A percentile compares a stretch with the other conserved stretches of the same genome.
Evolutionary conservation across 2,888 invertebrate genomes (phyloP).

Genomic region (Holacanthella duospinosa): DNA sequence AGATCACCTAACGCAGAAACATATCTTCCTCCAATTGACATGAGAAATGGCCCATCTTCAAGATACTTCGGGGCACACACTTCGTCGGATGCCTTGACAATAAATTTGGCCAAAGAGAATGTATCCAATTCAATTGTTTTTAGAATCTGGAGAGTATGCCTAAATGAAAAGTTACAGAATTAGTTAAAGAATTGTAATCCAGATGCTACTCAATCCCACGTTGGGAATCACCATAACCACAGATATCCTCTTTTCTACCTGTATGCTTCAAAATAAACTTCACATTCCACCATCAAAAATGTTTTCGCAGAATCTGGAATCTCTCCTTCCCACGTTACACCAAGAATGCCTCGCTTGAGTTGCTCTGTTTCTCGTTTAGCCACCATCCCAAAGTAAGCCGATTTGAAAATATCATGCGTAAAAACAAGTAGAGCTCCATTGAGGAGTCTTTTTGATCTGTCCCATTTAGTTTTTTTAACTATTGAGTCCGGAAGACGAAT

Average conservation of each 20-base stretch:
- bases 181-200: too few relatives aligned
- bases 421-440: constrained; percentile 63
- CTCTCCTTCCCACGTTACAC: constrained; percentile 30
- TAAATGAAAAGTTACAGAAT: too few relatives aligned
- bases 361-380: constrained; percentile 46
- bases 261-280: constrained; percentile 72
- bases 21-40: constrained; percentile 13
- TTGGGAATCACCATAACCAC: too few relatives aligned
- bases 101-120: constrained; percentile 59
- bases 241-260: too few relatives aligned
- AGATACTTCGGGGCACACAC: constrained; percentile 43
- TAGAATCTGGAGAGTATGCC: constrained; percentile 41
- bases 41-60: constrained; percentile 13
- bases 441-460: constrained; percentile 52
- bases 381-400: constrained; percentile 59
- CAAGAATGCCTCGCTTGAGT: constrained; percentile 46
- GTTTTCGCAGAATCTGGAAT: constrained; percentile 38
- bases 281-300: constrained; percentile 62
- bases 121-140: constrained; percentile 48
- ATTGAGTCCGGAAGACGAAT: constrained; percentile 39
- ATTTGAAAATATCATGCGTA: constrained; percentile 57
- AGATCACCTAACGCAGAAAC: constrained; percentile 18
- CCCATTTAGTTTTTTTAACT: constrained; percentile 43
- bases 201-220: too few relatives aligned
- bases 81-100: constrained; percentile 47